Percentiles rank a stretch among this genome's conserved stretches.
Conservation (phyloP, 2,113 vertebrate species). For the Oriolus oriolus region DNA sequence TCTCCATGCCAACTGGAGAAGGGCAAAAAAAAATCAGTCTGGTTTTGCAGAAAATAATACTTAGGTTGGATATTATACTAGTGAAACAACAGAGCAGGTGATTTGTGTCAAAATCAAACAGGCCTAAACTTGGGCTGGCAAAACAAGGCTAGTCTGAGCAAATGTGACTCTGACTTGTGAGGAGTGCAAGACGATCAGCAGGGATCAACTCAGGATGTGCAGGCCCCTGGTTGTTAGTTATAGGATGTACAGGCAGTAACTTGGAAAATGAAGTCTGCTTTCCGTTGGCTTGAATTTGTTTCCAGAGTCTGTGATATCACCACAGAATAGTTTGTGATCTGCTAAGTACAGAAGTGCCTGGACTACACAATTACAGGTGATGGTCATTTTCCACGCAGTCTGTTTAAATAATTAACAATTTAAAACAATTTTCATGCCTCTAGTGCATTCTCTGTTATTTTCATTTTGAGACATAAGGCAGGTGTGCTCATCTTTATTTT, state of each 20-base stretch:
- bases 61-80: neutral
- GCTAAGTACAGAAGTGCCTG: neutral
- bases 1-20: neutral
- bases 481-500: neutral
- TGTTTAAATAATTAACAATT: neutral
- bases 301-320: neutral
- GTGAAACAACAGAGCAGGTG: neutral
- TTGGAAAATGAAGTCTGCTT: neutral
- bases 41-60: neutral
- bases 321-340: neutral
- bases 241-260: neutral
- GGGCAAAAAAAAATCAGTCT: neutral
- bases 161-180: neutral
- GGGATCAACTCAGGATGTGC: neutral
- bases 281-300: neutral
- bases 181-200: neutral
- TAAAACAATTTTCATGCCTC: neutral
- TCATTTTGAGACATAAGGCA: neutral
- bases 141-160: neutral
- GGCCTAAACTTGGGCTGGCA: neutral
- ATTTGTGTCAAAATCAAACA: neutral
- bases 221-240: neutral
- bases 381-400: neutral
- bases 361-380: neutral
- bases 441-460: neutral